A percentile compares a stretch with the other conserved stretches of the same genome.
Conservation (phyloP, 1,140 invertebrate genomes). For the Zophobas morio region DNA sequence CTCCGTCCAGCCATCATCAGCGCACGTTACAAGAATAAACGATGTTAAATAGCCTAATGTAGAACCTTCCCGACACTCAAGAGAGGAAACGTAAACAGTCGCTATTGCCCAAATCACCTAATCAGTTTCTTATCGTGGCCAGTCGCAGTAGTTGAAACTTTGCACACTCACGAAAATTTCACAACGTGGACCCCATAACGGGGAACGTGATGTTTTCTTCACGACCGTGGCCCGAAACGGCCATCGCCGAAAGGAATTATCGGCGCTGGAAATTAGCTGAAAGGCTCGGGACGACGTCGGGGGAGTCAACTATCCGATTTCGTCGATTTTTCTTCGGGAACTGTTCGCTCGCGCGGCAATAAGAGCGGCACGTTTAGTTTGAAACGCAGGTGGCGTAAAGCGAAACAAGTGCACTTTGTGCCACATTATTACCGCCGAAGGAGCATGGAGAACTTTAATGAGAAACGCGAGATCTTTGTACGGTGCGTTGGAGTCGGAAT, state of each 20-base stretch:
- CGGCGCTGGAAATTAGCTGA: background rate
- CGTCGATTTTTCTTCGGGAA: background rate
- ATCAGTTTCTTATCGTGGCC: conserved; percentile 37
- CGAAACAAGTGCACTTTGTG: conserved; percentile 7
- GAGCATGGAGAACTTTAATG: conserved; percentile 22
- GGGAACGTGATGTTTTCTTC: conserved; percentile 14
- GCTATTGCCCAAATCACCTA: conserved; percentile 18
- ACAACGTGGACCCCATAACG: conserved; percentile 9
- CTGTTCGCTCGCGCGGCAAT: background rate
- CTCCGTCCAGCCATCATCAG: conserved; percentile 20
- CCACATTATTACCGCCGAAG: conserved; percentile 6
- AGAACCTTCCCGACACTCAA: conserved; percentile 6
- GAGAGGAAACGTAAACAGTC: conserved; percentile 5
- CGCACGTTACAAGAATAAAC: conserved; percentile 35
- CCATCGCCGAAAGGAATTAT: background rate
- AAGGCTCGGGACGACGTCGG: background rate
- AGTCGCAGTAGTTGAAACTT: background rate
- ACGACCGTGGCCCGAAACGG: background rate
- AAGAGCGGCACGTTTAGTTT: background rate
- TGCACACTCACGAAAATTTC: conserved; percentile 8
- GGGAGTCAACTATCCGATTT: background rate
- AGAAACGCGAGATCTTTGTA: conserved; percentile 20
- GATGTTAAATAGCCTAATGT: background rate
- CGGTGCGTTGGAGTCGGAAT: no score
- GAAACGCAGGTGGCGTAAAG: conserved; percentile 22